These are phyloP conservation scores for Pituophis catenifer DNA, from an alignment of 2,113 vertebrate species.

Conservation along the genomic window DNA sequence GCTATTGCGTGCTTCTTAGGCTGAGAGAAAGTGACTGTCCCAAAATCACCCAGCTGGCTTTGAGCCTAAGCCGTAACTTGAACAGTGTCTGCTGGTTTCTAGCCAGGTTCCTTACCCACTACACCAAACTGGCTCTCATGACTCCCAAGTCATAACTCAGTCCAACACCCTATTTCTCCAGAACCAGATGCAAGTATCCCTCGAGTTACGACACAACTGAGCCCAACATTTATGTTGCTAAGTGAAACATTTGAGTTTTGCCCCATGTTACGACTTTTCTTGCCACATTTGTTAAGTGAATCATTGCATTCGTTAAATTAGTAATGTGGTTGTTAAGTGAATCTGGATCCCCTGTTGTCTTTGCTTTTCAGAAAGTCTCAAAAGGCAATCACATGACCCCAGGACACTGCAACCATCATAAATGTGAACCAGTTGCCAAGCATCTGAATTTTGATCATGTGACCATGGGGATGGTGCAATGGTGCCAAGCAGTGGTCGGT, in stretches of 20 bases:
- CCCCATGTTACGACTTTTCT: too few relatives aligned
- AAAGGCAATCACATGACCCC: not conserved
- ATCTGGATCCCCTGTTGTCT: not conserved
- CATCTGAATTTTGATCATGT: not conserved
- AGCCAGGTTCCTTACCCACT: not conserved
- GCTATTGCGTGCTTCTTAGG: not conserved
- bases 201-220: not conserved
- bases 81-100: not conserved
- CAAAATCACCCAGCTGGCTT: not conserved
- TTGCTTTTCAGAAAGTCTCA: not conserved
- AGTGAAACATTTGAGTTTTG: not conserved
- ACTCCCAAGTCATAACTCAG: not conserved
- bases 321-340: not conserved
- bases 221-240: not conserved
- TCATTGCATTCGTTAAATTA: not conserved
- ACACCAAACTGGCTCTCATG: not conserved
- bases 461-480: not conserved
- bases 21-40: not conserved
- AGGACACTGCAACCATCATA: too few relatives aligned
- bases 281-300: not conserved
- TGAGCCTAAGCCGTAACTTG: not conserved
- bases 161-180: not conserved
- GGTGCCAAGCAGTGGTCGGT: too few relatives aligned
- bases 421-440: too few relatives aligned
- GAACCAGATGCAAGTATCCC: not conserved